Evolutionary conservation across 2,113 vertebrate species (phyloP).

Genomic region (Syrrhaptes paradoxus): DNA sequence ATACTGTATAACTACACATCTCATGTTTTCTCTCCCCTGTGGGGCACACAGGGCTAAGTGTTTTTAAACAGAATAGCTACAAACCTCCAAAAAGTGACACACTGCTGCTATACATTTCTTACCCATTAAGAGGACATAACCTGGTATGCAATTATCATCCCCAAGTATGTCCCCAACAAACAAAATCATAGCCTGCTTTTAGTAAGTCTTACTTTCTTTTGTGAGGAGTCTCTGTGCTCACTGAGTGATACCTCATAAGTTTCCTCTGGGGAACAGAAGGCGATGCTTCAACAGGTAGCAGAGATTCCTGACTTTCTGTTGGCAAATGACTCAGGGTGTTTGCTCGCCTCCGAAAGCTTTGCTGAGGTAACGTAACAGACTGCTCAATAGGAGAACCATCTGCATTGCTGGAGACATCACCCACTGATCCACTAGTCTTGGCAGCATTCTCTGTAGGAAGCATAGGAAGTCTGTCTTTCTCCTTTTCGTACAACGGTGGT

Average conservation of each 20-base stretch:
- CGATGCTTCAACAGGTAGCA: slow-evolving; percentile 59
- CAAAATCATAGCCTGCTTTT: slow-evolving; percentile 25
- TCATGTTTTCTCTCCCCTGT: background rate
- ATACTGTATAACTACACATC: background rate
- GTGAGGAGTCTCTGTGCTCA: slow-evolving; percentile 94
- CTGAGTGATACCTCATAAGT: slow-evolving; percentile 94
- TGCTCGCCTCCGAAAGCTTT: slow-evolving; percentile 84
- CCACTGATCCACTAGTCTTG: slow-evolving; percentile 81
- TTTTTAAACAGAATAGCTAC: background rate
- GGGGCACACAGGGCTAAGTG: background rate
- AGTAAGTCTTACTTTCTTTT: slow-evolving; percentile 85
- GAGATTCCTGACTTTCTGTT: slow-evolving; percentile 53
- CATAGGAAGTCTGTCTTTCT: background rate
- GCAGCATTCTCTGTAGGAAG: slow-evolving; percentile 30
- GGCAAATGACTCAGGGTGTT: slow-evolving; percentile 91
- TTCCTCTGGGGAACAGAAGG: slow-evolving; percentile 84
- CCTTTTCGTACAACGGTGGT: slow-evolving; percentile 37
- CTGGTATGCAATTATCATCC: background rate
- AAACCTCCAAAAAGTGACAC: background rate
- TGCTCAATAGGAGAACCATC: slow-evolving; percentile 56
- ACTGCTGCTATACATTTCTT: background rate
- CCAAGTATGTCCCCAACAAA: slow-evolving; percentile 11
- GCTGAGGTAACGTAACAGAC: slow-evolving; percentile 50
- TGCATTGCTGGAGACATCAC: slow-evolving; percentile 76
- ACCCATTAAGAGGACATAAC: slow-evolving; percentile 17